A percentile compares a stretch with the other conserved stretches of the same genome.
phyloP scores from a whole-genome alignment of 2,797 vertebrate species.

The Pipistrellus nathusii region DNA sequence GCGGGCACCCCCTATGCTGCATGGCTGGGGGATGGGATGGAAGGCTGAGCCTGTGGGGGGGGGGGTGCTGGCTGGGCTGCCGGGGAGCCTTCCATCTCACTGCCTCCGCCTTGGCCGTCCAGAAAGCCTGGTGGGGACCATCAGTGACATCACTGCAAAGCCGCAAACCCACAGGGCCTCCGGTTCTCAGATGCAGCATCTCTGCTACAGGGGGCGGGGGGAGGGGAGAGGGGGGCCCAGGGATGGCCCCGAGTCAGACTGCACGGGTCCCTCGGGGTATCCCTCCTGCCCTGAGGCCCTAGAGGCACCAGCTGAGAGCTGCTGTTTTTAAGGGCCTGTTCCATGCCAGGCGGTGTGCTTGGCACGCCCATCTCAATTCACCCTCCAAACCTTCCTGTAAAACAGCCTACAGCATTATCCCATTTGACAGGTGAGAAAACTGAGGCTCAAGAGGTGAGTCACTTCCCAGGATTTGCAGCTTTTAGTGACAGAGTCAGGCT shows the following conservation, averaged over 20 bases:
- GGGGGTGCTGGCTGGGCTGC: background rate
- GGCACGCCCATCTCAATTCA: background rate
- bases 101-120: background rate
- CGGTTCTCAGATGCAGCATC: background rate
- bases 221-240: background rate
- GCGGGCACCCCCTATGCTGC: no score
- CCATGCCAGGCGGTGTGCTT: background rate
- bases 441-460: background rate
- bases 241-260: background rate
- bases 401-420: background rate
- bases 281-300: background rate
- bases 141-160: background rate
- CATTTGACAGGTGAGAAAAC: background rate
- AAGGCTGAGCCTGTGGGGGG: background rate
- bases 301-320: background rate
- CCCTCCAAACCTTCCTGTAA: background rate
- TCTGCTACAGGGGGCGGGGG: background rate
- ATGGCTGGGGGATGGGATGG: accelerated
- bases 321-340: background rate
- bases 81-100: background rate
- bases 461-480: no score
- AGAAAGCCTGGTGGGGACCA: background rate
- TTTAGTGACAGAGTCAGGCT: background rate
- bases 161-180: background rate
- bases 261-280: background rate